Percentiles rank a stretch among this genome's conserved stretches.
Evolutionary conservation across 2,797 vertebrate genomes (phyloP).

Genomic region (Sebastes minor): DNA sequence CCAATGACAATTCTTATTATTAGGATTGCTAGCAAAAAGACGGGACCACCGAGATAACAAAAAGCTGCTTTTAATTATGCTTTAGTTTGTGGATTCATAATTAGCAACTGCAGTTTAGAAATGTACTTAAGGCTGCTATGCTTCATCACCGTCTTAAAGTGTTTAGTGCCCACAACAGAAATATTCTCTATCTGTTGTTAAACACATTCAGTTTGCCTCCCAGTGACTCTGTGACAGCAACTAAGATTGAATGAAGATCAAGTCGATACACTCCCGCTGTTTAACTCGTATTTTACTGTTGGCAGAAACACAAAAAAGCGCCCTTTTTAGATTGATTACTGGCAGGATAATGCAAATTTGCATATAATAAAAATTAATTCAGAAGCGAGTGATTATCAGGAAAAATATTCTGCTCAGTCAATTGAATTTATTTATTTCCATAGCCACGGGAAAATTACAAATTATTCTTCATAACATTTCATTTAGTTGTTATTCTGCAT

Average conservation of each 20-base stretch:
- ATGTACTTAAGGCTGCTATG: neutral
- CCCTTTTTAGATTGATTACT: slow-evolving; percentile 54
- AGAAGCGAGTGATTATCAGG: slow-evolving; percentile 45
- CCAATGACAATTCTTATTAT: slow-evolving; percentile 38
- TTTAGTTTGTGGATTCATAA: slow-evolving; percentile 19
- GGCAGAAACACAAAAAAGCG: slow-evolving; percentile 11
- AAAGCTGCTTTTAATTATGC: slow-evolving; percentile 9
- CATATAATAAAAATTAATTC: slow-evolving; percentile 57
- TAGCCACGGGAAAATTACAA: slow-evolving; percentile 50
- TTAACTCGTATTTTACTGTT: slow-evolving; percentile 31
- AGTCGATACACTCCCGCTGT: slow-evolving; percentile 33
- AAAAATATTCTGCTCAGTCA: slow-evolving; percentile 43
- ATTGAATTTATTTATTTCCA: slow-evolving; percentile 43
- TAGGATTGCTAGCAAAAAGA: slow-evolving; percentile 24
- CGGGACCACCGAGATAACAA: neutral
- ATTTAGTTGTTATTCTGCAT: slow-evolving; percentile 51
- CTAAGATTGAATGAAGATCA: slow-evolving; percentile 28
- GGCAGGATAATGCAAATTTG: slow-evolving; percentile 53
- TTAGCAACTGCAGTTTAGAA: slow-evolving; percentile 14
- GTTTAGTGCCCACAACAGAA: slow-evolving; percentile 10
- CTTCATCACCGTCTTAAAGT: slow-evolving; percentile 12
- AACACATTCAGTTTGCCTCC: slow-evolving; percentile 30
- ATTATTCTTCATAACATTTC: slow-evolving; percentile 50
- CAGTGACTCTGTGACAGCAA: slow-evolving; percentile 28
- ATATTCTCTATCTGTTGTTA: slow-evolving; percentile 3